Percentiles rank a stretch among this genome's conserved stretches.
Evolutionary conservation across 2,797 vertebrate genomes (phyloP).

Genomic region (Telmatherina bonti): DNA sequence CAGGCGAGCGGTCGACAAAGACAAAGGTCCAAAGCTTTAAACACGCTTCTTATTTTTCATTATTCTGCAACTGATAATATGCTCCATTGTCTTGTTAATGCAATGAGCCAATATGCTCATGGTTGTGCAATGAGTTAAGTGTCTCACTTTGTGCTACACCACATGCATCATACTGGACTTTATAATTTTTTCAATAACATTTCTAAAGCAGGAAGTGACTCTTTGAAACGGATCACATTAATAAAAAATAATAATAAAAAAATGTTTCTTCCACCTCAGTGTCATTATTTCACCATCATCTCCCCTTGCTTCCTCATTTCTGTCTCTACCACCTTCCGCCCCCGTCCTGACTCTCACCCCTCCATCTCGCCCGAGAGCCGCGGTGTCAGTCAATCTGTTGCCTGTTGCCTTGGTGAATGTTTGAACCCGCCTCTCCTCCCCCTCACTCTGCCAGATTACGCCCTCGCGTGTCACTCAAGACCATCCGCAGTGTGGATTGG

Average conservation of each 20-base stretch:
- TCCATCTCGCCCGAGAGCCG: constrained; percentile 54
- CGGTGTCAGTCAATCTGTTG: constrained; percentile 67
- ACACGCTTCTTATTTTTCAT: constrained; percentile 40
- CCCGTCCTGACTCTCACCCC: constrained; percentile 42
- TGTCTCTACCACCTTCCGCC: constrained; percentile 31
- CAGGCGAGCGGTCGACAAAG: not conserved
- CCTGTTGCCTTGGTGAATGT: constrained; percentile 65
- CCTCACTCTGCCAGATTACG: constrained; percentile 62
- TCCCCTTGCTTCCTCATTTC: constrained; percentile 12
- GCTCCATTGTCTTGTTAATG: constrained; percentile 20
- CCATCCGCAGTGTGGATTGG: constrained; percentile 47
- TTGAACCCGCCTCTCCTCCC: constrained; percentile 56
- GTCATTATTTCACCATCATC: constrained; percentile 9
- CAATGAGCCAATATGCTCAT: constrained; percentile 21
- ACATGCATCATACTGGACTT: not conserved
- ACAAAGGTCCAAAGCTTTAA: constrained; percentile 23
- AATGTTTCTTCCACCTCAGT: constrained; percentile 15
- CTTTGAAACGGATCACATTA: constrained; percentile 2
- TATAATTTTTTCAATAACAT: constrained; percentile 15
- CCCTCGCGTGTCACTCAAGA: constrained; percentile 59
- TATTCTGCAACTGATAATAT: constrained; percentile 28
- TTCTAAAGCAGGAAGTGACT: constrained; percentile 2
- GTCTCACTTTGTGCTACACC: constrained; percentile 1
- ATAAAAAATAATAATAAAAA: constrained; percentile 2
- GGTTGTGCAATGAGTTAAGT: constrained; percentile 6